Conservation (phyloP, 2,888 invertebrate species). For the Elmis aenea region DNA sequence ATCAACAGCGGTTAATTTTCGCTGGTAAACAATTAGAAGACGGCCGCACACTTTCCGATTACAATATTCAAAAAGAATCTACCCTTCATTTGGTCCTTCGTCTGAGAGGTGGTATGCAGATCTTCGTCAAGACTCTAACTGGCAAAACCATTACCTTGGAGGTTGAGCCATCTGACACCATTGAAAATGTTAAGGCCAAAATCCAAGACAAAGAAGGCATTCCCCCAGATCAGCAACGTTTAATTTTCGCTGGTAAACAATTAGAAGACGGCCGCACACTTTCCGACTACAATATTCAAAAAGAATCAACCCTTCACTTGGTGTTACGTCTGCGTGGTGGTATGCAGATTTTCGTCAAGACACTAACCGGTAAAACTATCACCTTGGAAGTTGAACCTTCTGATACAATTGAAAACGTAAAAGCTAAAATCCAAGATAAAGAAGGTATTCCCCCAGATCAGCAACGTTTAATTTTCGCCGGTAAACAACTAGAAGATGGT, state of each 20-base stretch:
- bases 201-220: conserved; percentile 73
- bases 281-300: conserved; percentile 61
- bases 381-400: conserved; percentile 63
- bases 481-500: conserved; percentile 62
- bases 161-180: conserved; percentile 55
- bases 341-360: conserved; percentile 58
- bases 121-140: conserved; percentile 57
- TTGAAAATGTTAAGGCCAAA: conserved; percentile 56
- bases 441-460: conserved; percentile 88
- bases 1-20: conserved; percentile 60
- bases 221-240: conserved; percentile 79
- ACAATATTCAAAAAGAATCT: conserved; percentile 62
- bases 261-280: conserved; percentile 61
- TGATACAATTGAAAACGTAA: conserved; percentile 91
- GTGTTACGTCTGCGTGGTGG: conserved; percentile 55
- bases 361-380: conserved; percentile 55
- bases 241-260: conserved; percentile 78
- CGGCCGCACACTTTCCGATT: conserved; percentile 61
- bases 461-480: conserved; percentile 84
- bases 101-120: conserved; percentile 64
- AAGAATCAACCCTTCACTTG: conserved; percentile 53
- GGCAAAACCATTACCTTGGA: conserved; percentile 56
- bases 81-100: conserved; percentile 55
- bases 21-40: conserved; percentile 68
- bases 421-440: conserved; percentile 86